Evolutionary conservation across 2,113 vertebrate genomes (phyloP).

Genomic region (Sclerurus mexicanus): DNA sequence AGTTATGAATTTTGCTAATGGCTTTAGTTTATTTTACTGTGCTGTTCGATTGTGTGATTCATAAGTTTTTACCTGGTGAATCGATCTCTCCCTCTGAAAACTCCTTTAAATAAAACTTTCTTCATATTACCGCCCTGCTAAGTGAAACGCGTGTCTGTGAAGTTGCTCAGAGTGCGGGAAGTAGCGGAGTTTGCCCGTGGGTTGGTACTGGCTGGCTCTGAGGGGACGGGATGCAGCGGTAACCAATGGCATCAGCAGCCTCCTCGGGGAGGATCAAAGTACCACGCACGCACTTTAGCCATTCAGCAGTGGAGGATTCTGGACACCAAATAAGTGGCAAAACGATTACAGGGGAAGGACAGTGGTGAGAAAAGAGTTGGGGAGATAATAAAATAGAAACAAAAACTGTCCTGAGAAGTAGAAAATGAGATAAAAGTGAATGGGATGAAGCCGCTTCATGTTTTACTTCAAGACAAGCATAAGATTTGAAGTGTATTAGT

Average conservation of each 20-base stretch:
- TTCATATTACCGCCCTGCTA: neutral
- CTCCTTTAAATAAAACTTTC: neutral
- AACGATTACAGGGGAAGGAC: neutral
- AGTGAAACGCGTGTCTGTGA: neutral
- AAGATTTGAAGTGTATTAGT: neutral
- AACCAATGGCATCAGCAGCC: neutral
- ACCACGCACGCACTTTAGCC: accelerated
- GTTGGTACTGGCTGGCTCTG: neutral
- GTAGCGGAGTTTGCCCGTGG: neutral
- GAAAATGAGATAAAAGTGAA: neutral
- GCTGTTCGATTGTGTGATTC: neutral
- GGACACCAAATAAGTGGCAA: neutral
- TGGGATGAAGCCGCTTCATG: neutral
- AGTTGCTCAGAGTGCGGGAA: neutral
- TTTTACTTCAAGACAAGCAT: neutral
- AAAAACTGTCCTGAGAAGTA: neutral
- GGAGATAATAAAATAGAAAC: neutral
- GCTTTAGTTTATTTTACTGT: neutral
- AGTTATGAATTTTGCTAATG: neutral
- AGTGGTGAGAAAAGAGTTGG: neutral
- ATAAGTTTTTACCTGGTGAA: neutral
- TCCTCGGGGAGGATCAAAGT: neutral
- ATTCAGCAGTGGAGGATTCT: neutral
- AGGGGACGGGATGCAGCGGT: neutral
- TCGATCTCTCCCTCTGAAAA: neutral